These are phyloP conservation scores for Oncorhynchus gorbuscha DNA, from an alignment of 2,113 vertebrate genomes.

Conservation along the genomic window DNA sequence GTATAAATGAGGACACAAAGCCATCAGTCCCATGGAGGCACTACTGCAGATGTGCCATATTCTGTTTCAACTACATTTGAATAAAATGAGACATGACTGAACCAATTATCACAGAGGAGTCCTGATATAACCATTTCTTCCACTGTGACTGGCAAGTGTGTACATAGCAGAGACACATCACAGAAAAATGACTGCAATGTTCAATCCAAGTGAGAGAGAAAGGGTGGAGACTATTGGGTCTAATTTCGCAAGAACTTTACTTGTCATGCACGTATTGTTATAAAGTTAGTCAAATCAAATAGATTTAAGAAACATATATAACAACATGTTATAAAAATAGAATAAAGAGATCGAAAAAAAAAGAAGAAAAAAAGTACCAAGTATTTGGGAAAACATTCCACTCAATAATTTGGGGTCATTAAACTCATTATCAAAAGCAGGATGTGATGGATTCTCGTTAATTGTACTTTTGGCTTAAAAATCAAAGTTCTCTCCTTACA, in stretches of 20 bases:
- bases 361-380: no score
- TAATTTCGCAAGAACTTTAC: no score
- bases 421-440: not conserved
- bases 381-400: no score
- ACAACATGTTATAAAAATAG: no score
- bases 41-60: not conserved
- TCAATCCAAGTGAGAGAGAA: not conserved
- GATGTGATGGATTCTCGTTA: not conserved
- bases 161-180: conserved; percentile 32
- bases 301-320: no score
- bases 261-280: no score
- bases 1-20: conserved; percentile 7
- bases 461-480: not conserved
- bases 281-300: no score
- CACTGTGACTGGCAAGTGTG: conserved; percentile 1
- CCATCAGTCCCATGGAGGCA: not conserved
- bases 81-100: not conserved
- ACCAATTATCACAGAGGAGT: not conserved
- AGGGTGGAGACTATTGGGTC: not conserved
- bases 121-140: not conserved
- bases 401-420: no score
- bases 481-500: not conserved
- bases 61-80: not conserved
- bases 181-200: conserved; percentile 18
- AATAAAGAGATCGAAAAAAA: no score